Percentiles rank a stretch among this genome's conserved stretches.
Evolutionary conservation across 1,140 invertebrate species (phyloP).

Genomic region (Dolichoris vasculosae): DNA sequence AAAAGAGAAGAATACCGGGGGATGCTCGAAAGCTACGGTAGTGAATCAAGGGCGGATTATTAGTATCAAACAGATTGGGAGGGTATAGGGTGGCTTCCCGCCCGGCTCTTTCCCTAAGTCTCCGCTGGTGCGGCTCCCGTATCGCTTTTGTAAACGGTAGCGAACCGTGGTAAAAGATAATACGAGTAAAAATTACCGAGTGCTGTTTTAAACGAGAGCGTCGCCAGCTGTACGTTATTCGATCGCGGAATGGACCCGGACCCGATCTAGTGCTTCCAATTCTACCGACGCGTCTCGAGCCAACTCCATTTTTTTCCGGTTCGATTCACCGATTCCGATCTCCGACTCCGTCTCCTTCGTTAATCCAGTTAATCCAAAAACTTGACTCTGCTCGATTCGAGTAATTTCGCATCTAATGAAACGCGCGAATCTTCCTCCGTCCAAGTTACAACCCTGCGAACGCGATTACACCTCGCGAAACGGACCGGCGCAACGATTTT

Average conservation of each 20-base stretch:
- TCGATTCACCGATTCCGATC: too few species aligned
- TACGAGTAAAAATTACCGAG: neutral
- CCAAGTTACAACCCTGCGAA: neutral
- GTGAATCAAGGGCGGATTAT: constrained; percentile 37
- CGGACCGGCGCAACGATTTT: neutral
- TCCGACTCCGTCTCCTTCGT: too few species aligned
- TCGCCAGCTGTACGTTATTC: neutral
- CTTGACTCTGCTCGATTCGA: neutral
- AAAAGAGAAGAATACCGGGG: neutral
- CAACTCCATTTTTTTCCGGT: too few species aligned
- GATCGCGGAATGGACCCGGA: neutral
- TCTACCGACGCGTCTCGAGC: neutral
- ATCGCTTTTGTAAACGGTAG: neutral
- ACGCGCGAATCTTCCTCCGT: neutral
- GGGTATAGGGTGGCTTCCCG: neutral
- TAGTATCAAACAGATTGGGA: neutral
- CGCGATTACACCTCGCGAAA: neutral
- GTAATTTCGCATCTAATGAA: constrained; percentile 7
- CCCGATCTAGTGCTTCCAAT: neutral
- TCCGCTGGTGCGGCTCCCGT: neutral
- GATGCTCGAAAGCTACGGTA: neutral
- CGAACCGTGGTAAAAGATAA: neutral
- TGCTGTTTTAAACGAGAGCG: neutral
- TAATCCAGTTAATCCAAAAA: neutral
- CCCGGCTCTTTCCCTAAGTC: neutral